Conservation (phyloP, 2,888 invertebrate genomes). For the Neoscelio sp. region DNA sequence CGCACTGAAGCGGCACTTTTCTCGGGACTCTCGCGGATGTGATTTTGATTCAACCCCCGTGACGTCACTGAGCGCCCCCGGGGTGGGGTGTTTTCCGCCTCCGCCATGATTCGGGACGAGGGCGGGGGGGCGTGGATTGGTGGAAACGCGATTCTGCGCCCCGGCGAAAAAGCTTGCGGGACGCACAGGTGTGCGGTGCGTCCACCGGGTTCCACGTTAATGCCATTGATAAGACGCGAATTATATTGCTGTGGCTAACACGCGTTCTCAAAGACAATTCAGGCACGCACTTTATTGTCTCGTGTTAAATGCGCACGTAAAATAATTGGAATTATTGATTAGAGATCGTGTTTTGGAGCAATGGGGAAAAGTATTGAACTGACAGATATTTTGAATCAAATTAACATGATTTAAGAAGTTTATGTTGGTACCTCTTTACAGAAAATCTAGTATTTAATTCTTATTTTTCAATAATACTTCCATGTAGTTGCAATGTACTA, state of each 20-base stretch:
- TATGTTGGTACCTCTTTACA: too few species aligned
- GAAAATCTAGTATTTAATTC: too few species aligned
- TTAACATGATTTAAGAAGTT: too few species aligned
- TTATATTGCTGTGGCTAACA: conserved; percentile 15
- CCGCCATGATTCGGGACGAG: conserved; percentile 70
- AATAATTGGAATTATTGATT: conserved; percentile 1
- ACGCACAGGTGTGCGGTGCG: conserved; percentile 38
- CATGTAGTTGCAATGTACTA: too few species aligned
- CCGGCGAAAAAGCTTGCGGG: conserved; percentile 1
- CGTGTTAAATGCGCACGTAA: not conserved
- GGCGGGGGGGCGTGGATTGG: conserved; percentile 78
- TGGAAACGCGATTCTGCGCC: conserved; percentile 77
- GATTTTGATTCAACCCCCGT: conserved; percentile 80
- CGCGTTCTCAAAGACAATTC: conserved; percentile 5
- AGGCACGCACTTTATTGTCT: not conserved
- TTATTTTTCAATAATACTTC: too few species aligned
- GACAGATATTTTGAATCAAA: too few species aligned
- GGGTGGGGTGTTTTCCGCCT: conserved; percentile 74
- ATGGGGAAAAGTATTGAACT: too few species aligned
- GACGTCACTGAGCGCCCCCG: conserved; percentile 72
- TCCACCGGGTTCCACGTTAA: conserved; percentile 14
- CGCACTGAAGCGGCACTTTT: conserved; percentile 78
- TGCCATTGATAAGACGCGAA: conserved; percentile 46
- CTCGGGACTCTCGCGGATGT: conserved; percentile 73
- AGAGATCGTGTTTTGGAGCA: too few species aligned